Base-by-base conservation (phyloP, 2,888 invertebrate genomes). In the Ophion ellenae region DNA sequence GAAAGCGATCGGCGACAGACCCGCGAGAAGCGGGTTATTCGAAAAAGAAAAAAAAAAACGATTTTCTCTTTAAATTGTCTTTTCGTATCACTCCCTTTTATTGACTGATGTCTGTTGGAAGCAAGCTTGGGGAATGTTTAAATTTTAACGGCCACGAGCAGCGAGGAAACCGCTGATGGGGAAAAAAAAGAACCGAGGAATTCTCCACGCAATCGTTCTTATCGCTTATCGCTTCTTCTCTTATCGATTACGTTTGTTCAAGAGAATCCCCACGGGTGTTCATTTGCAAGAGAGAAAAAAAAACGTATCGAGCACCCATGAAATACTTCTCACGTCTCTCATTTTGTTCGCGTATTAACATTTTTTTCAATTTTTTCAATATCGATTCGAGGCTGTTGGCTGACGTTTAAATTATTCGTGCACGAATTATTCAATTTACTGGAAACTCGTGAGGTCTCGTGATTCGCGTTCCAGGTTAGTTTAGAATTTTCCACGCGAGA, bases 221-320 rank as follows among this genome's bases (percentile, higher is more conserved):
- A 59, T 67, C 59, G 69, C 59, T 69, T 69, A 11, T 61, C 36
- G 14, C 32, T 32, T 53, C 28, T 10, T 76, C 66, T 67, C 28
- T 63, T 45, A 63, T 75, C 74, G 59, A 63, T 75, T 14, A 63
- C 24, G 40, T 77, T 77, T 67, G 24, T 67, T 57, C 57, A 24
- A 67, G 57, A 66, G 53, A 76, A 53, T 76, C 45, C 45, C 75
- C 32, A 47, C 32, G 11, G 28, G 45, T 67, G 20, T 36, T 67
- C 0, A 70, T 24, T 70, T 17, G 5, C 32, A 32, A 32, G 5
- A 17, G 3, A 45, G 53, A 20, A 76, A 63, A 28, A 28, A 36
- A 14, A 63, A 45, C 0, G 1, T 10, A 6, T 4, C 1, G 28
- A 63, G 24, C 59, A 7, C 2, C 24, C 9, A 11, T 20, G 64